Conservation (phyloP, 2,113 vertebrate genomes). For the Panurus biarmicus region DNA sequence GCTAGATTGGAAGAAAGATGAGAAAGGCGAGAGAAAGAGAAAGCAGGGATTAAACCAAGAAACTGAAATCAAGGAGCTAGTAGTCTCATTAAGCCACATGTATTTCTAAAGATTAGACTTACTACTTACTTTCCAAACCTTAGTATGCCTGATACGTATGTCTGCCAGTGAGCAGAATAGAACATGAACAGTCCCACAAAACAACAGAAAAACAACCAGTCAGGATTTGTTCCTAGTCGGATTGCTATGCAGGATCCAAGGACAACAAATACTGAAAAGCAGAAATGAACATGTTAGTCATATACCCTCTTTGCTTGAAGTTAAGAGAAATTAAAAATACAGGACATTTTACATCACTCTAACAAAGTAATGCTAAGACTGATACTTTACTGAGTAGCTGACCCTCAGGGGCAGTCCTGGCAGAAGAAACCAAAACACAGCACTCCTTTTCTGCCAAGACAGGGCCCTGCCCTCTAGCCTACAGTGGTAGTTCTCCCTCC, state of each 20-base stretch:
- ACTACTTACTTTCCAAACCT: constrained; percentile 91
- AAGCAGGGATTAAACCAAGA: background rate
- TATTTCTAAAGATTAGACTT: background rate
- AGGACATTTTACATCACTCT: background rate
- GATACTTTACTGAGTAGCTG: background rate
- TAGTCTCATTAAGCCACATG: background rate
- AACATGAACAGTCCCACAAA: constrained; percentile 96
- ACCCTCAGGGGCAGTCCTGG: background rate
- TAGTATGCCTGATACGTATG: constrained; percentile 91
- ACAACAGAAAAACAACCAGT: constrained; percentile 93
- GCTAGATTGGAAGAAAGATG: background rate
- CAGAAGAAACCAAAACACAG: background rate
- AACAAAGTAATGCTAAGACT: background rate
- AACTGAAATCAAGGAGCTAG: background rate
- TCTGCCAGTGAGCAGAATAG: constrained; percentile 99
- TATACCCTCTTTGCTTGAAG: background rate
- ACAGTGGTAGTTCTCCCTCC: background rate
- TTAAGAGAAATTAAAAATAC: background rate
- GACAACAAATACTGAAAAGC: constrained; percentile 86
- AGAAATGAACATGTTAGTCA: constrained; percentile 23
- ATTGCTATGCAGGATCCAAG: constrained; percentile 85
- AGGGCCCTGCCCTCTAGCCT: background rate
- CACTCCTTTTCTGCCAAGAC: background rate
- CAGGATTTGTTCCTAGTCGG: constrained; percentile 79
- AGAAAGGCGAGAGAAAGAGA: background rate